Base-by-base conservation (phyloP, 2,113 vertebrate genomes). In the Sialia sialis region DNA sequence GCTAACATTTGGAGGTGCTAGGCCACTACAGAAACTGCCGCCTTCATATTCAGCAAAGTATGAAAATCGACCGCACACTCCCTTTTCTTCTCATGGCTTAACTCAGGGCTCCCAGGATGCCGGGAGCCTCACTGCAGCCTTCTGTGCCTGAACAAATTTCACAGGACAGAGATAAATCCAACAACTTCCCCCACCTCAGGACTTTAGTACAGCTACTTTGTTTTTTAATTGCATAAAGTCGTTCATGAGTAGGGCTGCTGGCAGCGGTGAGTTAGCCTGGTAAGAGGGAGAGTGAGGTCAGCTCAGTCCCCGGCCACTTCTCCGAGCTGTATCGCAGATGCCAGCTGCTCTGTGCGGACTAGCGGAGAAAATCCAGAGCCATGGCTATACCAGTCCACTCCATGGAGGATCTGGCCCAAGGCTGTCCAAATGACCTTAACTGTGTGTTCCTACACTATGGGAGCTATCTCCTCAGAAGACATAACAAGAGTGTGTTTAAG, bases 11-110 rank as follows among this genome's bases (percentile, higher is more conserved):
- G 76, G 27, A 92, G 43, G 39, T 62, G 68, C 43, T 43, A 41
- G 86, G 64, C 38, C 86, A 81, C 52, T 67, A 55, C 27, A 93
- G 86, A 94, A 77, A 81, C 39, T 29, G 41, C 56, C 0, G 0
- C 48, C 69, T 49, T 67, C 30, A 4, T 41, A 36, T 39, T 22
- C 48, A 41, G 49, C 49, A 55, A 87, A 54, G 8, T 10, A 49
- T 2, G 30, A 73, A 62, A 34, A 73, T n/a, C 0, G 0, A 66
- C 39, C 26, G 1, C 2, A 1, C 0, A 0, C 32, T 58, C 51
- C 10, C 62, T 78, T 78, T 70, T 34, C n/a, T 4, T 44, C 22
- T 46, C 7, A 5, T 1, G 34, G 76, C 1, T 2, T 34, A 84
- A 11, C 29, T 77, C 72, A 5, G 59, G 43, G 32, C 26, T 80